phyloP scores from a whole-genome alignment of 2,888 invertebrate genomes.

The Diadegma fenestrale region DNA sequence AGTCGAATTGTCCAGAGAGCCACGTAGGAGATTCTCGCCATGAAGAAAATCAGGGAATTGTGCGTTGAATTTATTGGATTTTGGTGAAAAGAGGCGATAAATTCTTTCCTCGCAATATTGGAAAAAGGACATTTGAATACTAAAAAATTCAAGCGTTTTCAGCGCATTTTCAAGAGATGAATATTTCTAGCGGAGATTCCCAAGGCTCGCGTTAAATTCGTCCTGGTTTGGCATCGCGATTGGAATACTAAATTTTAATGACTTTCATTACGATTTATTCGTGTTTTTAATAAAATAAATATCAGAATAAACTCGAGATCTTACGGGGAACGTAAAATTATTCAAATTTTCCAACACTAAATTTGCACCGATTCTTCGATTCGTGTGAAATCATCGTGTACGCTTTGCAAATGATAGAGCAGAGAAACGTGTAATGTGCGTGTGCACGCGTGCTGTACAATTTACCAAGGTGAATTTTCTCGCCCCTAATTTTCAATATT shows the following conservation, averaged over 20 bases:
- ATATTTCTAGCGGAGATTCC: background rate
- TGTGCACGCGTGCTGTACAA: conserved; percentile 38
- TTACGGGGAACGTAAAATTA: background rate
- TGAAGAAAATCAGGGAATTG: conserved; percentile 13
- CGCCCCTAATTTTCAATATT: conserved; percentile 64
- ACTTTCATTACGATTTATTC: background rate
- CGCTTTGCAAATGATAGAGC: conserved; percentile 23
- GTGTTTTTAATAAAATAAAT: background rate
- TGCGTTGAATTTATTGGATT: conserved; percentile 23
- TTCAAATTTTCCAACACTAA: background rate
- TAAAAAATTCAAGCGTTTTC: background rate
- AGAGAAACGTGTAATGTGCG: background rate
- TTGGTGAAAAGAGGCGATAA: conserved; percentile 1
- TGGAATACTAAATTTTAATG: no score
- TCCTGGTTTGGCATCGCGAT: background rate
- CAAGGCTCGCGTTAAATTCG: background rate
- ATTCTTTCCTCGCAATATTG: conserved; percentile 7
- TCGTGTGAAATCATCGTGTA: background rate
- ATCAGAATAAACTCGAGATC: background rate
- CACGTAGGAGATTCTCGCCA: conserved; percentile 1
- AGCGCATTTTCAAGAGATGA: background rate
- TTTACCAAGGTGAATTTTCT: conserved; percentile 52
- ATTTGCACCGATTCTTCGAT: background rate
- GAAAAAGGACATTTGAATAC: conserved; percentile 1
- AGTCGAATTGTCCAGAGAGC: background rate